These are phyloP conservation scores for Rutpela maculata DNA, from an alignment of 2,888 invertebrate species.

Conservation along the genomic window DNA sequence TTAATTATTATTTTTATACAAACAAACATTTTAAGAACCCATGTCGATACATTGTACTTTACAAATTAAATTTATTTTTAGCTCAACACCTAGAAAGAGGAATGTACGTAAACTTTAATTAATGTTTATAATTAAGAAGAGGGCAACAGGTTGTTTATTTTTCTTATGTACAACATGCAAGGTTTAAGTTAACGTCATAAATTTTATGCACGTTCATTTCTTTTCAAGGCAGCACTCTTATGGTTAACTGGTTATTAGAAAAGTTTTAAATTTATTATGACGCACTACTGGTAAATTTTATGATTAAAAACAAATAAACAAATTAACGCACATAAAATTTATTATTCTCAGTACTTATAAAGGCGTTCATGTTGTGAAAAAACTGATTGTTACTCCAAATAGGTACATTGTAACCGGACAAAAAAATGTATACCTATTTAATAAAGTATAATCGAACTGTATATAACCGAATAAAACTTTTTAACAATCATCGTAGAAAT, in stretches of 20 bases:
- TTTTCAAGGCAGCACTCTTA: background rate
- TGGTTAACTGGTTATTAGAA: conserved; percentile 7
- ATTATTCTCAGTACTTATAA: background rate
- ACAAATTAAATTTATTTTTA: conserved; percentile 2
- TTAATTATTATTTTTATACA: background rate
- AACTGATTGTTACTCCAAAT: background rate
- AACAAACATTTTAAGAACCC: background rate
- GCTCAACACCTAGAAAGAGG: conserved; percentile 1
- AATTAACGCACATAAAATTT: background rate
- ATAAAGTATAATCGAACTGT: too few relatives aligned
- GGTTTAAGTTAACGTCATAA: conserved; percentile 15
- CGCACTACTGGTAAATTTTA: conserved; percentile 7
- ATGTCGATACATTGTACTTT: conserved; percentile 1
- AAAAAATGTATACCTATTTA: too few relatives aligned
- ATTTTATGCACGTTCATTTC: conserved; percentile 11
- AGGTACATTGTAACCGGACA: background rate
- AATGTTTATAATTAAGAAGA: conserved; percentile 27
- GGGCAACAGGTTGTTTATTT: conserved; percentile 33
- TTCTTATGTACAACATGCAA: conserved; percentile 7
- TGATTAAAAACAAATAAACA: conserved; percentile 5
- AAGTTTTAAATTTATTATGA: conserved; percentile 1
- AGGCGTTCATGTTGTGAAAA: background rate
- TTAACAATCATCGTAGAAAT: too few relatives aligned
- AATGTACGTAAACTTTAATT: conserved; percentile 6
- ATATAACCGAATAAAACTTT: too few relatives aligned